A percentile compares a stretch with the other conserved stretches of the same genome.
These are phyloP conservation scores for Hybognathus amarus DNA, from an alignment of 2,797 vertebrate genomes.

Conservation along the genomic window DNA sequence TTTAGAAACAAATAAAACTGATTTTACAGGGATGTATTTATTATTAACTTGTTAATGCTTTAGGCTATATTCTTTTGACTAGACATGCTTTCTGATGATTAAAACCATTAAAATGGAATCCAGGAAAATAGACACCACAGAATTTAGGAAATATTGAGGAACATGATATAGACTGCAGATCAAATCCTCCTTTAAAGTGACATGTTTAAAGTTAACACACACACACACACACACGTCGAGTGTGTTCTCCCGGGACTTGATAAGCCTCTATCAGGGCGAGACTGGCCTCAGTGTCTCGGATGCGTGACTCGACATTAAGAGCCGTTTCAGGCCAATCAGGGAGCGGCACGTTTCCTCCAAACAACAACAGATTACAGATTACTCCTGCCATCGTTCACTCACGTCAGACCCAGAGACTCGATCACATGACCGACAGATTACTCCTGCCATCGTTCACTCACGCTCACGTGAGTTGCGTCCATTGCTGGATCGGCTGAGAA, in stretches of 20 bases:
- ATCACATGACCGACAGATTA: too few relatives aligned
- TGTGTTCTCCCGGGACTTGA: neutral
- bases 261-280: conserved; percentile 25
- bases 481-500: too few relatives aligned
- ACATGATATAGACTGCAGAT: neutral
- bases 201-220: too few relatives aligned
- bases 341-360: neutral
- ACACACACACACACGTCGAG: too few relatives aligned
- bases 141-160: neutral
- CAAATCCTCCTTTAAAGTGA: neutral
- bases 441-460: too few relatives aligned
- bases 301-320: neutral
- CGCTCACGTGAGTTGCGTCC: too few relatives aligned
- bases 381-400: neutral
- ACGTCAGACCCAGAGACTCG: neutral
- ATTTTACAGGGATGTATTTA: too few relatives aligned
- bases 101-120: too few relatives aligned
- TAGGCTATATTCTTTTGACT: neutral
- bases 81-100: neutral
- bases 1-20: neutral
- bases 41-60: neutral
- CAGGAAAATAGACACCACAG: neutral
- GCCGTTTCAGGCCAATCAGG: neutral
- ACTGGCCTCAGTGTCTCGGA: neutral
- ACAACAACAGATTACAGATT: neutral